Evolutionary conservation across 2,797 vertebrate species (phyloP).

Genomic region (Schizopygopsis malacanthus): DNA sequence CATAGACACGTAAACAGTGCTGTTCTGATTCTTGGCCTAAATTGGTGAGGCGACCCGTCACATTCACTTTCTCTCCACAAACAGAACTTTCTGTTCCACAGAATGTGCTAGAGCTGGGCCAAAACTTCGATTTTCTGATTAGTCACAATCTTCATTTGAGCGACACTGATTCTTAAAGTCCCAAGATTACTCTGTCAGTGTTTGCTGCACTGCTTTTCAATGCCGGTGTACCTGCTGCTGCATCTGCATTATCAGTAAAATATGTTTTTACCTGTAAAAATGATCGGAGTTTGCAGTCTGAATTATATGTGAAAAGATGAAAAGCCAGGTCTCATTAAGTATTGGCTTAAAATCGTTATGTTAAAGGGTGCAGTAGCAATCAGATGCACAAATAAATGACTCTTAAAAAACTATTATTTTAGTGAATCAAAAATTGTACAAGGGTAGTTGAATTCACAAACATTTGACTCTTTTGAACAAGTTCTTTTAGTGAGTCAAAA

Average conservation of each 20-base stretch:
- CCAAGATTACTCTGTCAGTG: neutral
- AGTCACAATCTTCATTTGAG: neutral
- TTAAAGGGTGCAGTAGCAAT: neutral
- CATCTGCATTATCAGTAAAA: neutral
- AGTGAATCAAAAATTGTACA: neutral
- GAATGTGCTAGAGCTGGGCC: neutral
- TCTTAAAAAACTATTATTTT: neutral
- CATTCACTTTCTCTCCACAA: constrained; percentile 78
- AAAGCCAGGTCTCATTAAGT: neutral
- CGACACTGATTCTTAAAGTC: neutral
- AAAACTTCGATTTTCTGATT: neutral
- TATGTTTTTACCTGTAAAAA: neutral
- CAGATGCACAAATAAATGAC: neutral
- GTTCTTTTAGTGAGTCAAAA: no score
- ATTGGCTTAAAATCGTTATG: neutral
- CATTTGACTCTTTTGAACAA: no score
- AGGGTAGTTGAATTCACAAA: neutral
- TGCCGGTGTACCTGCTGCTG: neutral
- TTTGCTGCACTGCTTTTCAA: neutral
- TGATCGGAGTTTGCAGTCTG: neutral
- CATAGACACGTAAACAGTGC: constrained; percentile 66
- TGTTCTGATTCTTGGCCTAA: constrained; percentile 79
- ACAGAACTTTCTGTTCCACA: constrained; percentile 62
- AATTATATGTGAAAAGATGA: neutral
- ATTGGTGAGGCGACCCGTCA: constrained; percentile 77